Evolutionary conservation across 2,888 invertebrate species (phyloP).

Genomic region (Pandemis heparana): DNA sequence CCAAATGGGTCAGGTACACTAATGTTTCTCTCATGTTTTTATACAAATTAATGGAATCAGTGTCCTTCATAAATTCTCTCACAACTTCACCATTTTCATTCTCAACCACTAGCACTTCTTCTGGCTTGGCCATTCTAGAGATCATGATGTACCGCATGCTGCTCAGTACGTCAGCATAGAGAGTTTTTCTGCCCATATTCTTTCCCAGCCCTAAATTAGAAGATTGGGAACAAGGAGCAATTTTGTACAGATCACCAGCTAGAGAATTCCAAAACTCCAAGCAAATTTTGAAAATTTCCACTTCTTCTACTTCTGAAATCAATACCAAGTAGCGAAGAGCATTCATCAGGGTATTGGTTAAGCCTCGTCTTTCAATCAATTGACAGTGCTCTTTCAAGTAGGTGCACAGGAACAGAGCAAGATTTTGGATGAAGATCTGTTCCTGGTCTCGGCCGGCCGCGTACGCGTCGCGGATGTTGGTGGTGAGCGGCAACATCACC

Average conservation of each 20-base stretch:
- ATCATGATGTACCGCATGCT: slow-evolving; percentile 99
- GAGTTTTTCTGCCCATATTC: slow-evolving; percentile 87
- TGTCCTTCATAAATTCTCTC: slow-evolving; percentile 99
- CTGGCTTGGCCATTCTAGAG: slow-evolving; percentile 99
- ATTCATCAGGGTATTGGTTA: slow-evolving; percentile 91
- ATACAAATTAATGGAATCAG: slow-evolving; percentile 99
- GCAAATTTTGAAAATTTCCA: slow-evolving; percentile 99
- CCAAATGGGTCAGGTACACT: slow-evolving; percentile 99
- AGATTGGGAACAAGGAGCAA: slow-evolving; percentile 89
- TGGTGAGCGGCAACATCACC: slow-evolving; percentile 95
- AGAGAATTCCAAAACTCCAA: slow-evolving; percentile 99
- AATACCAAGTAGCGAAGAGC: slow-evolving; percentile 94
- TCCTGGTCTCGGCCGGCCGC: slow-evolving; percentile 97
- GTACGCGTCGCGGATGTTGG: slow-evolving; percentile 98
- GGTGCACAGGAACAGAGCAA: slow-evolving; percentile 98
- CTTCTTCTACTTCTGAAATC: slow-evolving; percentile 99
- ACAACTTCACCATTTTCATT: slow-evolving; percentile 99
- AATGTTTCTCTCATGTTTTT: slow-evolving; percentile 99
- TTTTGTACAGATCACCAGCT: slow-evolving; percentile 96
- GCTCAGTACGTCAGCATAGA: slow-evolving; percentile 93
- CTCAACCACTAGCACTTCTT: slow-evolving; percentile 99
- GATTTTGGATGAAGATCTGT: slow-evolving; percentile 99
- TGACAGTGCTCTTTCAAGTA: slow-evolving; percentile 98
- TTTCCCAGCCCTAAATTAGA: slow-evolving; percentile 74
- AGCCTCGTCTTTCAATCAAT: slow-evolving; percentile 93